Evolutionary conservation across 2,888 invertebrate species (phyloP).

Genomic region (Harmothoe impar): DNA sequence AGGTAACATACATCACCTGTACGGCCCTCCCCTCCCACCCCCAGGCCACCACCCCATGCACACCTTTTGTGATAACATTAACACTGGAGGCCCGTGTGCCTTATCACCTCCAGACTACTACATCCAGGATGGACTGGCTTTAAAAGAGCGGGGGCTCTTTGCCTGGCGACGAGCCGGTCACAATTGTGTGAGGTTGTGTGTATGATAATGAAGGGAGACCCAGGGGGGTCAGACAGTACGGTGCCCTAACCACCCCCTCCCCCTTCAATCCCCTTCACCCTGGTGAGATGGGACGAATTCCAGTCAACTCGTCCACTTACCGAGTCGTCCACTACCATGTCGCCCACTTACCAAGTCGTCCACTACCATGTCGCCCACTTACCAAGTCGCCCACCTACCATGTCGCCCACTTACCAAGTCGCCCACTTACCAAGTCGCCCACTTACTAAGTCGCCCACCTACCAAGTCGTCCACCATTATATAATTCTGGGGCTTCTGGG

Average conservation of each 20-base stretch:
- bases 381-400: too few relatives aligned
- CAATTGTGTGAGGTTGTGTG: not conserved
- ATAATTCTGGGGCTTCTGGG: too few relatives aligned
- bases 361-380: too few relatives aligned
- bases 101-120: not conserved
- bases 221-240: constrained; percentile 17
- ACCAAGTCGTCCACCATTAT: too few relatives aligned
- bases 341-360: too few relatives aligned
- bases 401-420: too few relatives aligned
- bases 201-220: constrained; percentile 4
- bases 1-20: constrained; percentile 23
- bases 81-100: not conserved
- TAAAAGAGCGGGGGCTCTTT: not conserved
- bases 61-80: constrained; percentile 29
- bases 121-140: not conserved
- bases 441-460: too few relatives aligned
- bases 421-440: too few relatives aligned
- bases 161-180: constrained; percentile 19
- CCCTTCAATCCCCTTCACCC: not conserved
- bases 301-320: too few relatives aligned
- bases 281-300: too few relatives aligned
- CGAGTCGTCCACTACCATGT: too few relatives aligned
- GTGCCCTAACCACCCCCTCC: not conserved
- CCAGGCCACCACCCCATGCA: not conserved
- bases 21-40: not conserved